Conservation (phyloP, 1,140 invertebrate species). For the Galendromus occidentalis region DNA sequence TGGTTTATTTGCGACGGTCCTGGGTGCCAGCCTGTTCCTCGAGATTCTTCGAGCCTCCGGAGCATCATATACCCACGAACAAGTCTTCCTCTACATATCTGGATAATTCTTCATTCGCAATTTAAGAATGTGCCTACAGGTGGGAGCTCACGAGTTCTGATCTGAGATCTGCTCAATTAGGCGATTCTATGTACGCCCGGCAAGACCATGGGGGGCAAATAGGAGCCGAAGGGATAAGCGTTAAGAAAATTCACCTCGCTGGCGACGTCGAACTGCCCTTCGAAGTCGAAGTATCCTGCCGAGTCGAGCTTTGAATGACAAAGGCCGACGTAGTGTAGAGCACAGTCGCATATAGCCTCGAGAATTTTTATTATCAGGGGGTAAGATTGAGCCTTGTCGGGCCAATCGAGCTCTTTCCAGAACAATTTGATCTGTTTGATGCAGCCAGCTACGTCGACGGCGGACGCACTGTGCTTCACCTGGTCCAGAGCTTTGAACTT, state of each 20-base stretch:
- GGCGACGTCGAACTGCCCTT: constrained; percentile 59
- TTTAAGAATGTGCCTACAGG: no score
- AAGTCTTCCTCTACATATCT: no score
- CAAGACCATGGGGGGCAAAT: no score
- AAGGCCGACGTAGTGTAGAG: constrained; percentile 58
- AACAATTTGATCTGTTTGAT: constrained; percentile 65
- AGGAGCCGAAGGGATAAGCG: no score
- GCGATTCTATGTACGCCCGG: no score
- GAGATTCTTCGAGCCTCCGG: no score
- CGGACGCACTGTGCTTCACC: constrained; percentile 72
- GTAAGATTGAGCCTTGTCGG: constrained; percentile 66
- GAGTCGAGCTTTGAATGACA: constrained; percentile 56
- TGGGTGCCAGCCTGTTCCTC: no score
- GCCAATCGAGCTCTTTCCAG: constrained; percentile 79
- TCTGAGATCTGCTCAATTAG: no score
- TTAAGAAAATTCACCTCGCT: constrained; percentile 42
- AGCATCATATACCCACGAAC: no score
- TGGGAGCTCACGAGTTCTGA: no score
- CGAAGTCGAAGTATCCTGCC: constrained; percentile 59
- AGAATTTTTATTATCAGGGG: constrained; percentile 72
- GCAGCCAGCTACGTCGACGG: constrained; percentile 71
- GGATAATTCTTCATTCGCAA: no score
- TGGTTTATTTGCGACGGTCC: no score
- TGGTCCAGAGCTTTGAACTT: constrained; percentile 38
- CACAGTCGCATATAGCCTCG: constrained; percentile 59